Conservation (phyloP, 2,113 vertebrate genomes). For the Tautogolabrus adspersus region DNA sequence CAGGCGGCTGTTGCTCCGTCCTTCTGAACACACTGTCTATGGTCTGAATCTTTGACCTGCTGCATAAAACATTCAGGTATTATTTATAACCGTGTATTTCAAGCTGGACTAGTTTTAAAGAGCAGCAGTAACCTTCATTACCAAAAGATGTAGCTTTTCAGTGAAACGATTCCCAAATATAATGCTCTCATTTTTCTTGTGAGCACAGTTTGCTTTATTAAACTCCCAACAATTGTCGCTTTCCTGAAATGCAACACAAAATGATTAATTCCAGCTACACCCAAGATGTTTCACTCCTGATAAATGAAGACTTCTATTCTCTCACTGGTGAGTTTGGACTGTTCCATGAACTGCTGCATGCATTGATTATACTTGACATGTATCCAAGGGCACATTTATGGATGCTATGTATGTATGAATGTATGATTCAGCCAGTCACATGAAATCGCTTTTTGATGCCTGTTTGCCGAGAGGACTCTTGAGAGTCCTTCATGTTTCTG, state of each 20-base stretch:
- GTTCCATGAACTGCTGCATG: neutral
- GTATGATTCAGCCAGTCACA: slow-evolving; percentile 34
- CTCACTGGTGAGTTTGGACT: neutral
- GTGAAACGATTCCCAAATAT: too few species aligned
- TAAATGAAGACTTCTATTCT: neutral
- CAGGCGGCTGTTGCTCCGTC: too few species aligned
- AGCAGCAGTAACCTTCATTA: too few species aligned
- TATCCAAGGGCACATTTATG: neutral
- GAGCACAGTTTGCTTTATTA: too few species aligned
- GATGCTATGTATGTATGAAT: slow-evolving; percentile 12
- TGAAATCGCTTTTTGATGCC: slow-evolving; percentile 65
- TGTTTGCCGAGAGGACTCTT: slow-evolving; percentile 72
- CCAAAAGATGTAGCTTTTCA: too few species aligned
- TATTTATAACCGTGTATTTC: too few species aligned
- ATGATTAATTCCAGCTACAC: neutral
- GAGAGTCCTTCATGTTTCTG: slow-evolving; percentile 67
- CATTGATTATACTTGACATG: slow-evolving; percentile 1
- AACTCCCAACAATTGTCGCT: too few species aligned
- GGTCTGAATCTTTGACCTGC: too few species aligned
- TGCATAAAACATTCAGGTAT: too few species aligned
- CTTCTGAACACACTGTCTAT: too few species aligned
- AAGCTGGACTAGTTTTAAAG: too few species aligned
- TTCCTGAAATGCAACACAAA: neutral
- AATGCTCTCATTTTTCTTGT: too few species aligned
- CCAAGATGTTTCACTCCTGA: neutral